Percentiles rank a stretch among this genome's conserved stretches.
Evolutionary conservation across 2,113 vertebrate genomes (phyloP).

Genomic region (Euleptes europaea): DNA sequence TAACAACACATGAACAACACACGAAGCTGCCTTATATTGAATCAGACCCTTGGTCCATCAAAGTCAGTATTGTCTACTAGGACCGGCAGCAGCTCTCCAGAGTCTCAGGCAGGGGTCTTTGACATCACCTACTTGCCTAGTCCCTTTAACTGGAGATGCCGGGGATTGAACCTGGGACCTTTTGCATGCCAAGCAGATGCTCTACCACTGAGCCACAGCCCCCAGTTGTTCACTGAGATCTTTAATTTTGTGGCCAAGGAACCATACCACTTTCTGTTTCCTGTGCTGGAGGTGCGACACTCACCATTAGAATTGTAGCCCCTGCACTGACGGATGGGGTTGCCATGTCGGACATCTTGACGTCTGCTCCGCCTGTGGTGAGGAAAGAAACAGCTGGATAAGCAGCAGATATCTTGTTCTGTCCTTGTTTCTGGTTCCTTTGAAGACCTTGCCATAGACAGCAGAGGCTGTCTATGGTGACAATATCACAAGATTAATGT

Average conservation of each 20-base stretch:
- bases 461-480: neutral
- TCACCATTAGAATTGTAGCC: conserved; percentile 94
- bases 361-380: conserved; percentile 88
- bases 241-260: neutral
- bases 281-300: neutral
- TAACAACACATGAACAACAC: no score
- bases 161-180: no score
- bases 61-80: no score
- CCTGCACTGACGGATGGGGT: conserved; percentile 93
- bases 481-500: neutral
- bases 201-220: no score
- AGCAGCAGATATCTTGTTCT: neutral
- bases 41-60: no score
- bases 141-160: no score
- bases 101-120: no score
- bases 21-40: no score
- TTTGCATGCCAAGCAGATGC: no score
- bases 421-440: neutral
- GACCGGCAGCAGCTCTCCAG: no score
- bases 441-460: neutral
- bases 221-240: neutral
- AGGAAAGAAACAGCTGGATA: neutral
- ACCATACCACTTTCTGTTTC: neutral
- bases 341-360: conserved; percentile 92
- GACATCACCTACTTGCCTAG: no score